Evolutionary conservation across 2,888 invertebrate species (phyloP).

Genomic region (Andrena camellia): DNA sequence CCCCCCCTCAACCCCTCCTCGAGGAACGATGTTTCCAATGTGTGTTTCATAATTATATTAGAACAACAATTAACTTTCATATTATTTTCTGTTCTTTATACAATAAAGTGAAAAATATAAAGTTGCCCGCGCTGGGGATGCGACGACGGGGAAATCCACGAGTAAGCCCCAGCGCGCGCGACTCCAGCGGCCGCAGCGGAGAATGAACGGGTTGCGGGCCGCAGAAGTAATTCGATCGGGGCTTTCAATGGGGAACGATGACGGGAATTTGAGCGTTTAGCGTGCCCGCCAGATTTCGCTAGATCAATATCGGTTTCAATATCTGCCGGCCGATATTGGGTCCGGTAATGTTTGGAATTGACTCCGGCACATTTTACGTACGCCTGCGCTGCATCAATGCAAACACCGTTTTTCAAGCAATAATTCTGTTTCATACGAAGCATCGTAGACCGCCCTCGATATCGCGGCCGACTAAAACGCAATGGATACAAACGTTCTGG

Average conservation of each 20-base stretch:
- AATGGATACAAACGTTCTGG: slow-evolving; percentile 35
- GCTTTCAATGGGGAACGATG: slow-evolving; percentile 48
- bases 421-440: slow-evolving; percentile 53
- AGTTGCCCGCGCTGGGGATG: slow-evolving; percentile 10
- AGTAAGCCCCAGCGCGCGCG: neutral
- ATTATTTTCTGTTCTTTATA: no score
- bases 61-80: no score
- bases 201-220: slow-evolving; percentile 36
- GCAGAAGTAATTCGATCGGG: slow-evolving; percentile 51
- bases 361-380: slow-evolving; percentile 48
- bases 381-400: slow-evolving; percentile 42
- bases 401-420: slow-evolving; percentile 55
- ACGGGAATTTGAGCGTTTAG: slow-evolving; percentile 38
- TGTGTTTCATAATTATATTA: no score
- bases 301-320: slow-evolving; percentile 48
- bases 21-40: no score
- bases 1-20: no score
- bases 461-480: slow-evolving; percentile 54
- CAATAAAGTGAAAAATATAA: no score
- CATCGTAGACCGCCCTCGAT: slow-evolving; percentile 13
- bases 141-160: slow-evolving; percentile 4
- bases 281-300: slow-evolving; percentile 26
- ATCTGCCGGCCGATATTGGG: slow-evolving; percentile 48
- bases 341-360: slow-evolving; percentile 54
- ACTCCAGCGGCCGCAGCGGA: neutral